These are phyloP conservation scores for Thera britannica DNA, from an alignment of 2,888 invertebrate genomes.

Conservation along the genomic window DNA sequence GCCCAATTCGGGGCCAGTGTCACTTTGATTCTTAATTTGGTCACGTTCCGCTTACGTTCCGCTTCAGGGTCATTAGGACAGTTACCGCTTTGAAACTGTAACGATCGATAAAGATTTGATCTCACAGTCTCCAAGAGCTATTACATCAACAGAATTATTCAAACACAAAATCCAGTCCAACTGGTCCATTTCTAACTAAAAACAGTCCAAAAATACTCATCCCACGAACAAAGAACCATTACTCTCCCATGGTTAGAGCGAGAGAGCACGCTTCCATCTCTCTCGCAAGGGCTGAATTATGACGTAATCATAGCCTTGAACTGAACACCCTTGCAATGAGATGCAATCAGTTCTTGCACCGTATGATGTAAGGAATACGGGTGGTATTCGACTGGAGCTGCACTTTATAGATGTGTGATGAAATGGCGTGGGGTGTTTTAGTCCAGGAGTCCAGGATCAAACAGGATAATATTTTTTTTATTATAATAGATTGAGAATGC, in stretches of 20 bases:
- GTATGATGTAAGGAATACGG: slow-evolving; percentile 37
- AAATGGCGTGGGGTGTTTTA: slow-evolving; percentile 58
- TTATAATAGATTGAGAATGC: neutral
- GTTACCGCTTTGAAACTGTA: too few relatives aligned
- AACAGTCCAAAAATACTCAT: slow-evolving; percentile 41
- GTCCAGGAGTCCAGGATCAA: slow-evolving; percentile 43
- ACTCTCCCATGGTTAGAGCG: slow-evolving; percentile 51
- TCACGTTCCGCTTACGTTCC: too few relatives aligned
- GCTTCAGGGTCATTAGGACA: too few relatives aligned
- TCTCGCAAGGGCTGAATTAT: slow-evolving; percentile 70
- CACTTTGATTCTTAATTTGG: too few relatives aligned
- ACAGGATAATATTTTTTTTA: neutral
- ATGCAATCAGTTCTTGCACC: slow-evolving; percentile 48
- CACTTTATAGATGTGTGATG: slow-evolving; percentile 48
- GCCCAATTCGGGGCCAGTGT: too few relatives aligned
- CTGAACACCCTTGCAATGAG: slow-evolving; percentile 57
- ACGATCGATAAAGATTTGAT: neutral
- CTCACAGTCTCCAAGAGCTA: neutral
- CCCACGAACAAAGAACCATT: slow-evolving; percentile 61
- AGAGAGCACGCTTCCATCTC: slow-evolving; percentile 46
- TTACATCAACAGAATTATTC: neutral
- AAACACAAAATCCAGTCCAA: slow-evolving; percentile 16
- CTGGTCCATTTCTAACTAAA: slow-evolving; percentile 27
- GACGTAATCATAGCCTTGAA: slow-evolving; percentile 68
- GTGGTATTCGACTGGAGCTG: slow-evolving; percentile 42